These are phyloP conservation scores for Amphilophus citrinellus DNA, from an alignment of 2,113 vertebrate genomes.

Conservation along the genomic window DNA sequence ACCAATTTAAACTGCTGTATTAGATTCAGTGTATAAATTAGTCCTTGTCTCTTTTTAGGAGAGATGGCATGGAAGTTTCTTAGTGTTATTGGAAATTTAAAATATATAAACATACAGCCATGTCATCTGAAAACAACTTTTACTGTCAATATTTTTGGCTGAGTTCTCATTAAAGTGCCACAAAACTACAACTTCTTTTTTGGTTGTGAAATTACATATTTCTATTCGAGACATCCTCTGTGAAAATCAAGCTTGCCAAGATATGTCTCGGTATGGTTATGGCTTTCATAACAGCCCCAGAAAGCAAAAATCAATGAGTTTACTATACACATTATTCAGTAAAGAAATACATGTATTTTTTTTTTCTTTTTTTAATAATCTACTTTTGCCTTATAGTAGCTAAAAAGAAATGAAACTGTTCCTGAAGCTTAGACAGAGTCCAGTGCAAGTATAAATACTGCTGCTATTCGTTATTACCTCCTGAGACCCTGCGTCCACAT, in stretches of 20 bases:
- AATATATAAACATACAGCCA: neutral
- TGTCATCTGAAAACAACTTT: constrained; percentile 21
- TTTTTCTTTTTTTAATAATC: neutral
- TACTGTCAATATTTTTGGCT: constrained; percentile 19
- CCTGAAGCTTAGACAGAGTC: neutral
- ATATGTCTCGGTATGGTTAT: neutral
- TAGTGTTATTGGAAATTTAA: constrained; percentile 8
- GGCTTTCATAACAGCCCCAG: neutral
- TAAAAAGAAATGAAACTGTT: neutral
- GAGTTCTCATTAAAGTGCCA: constrained; percentile 15
- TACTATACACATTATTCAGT: too few relatives aligned
- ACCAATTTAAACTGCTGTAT: too few relatives aligned
- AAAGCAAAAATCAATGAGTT: neutral
- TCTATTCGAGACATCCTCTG: constrained; percentile 9
- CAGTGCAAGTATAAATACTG: neutral
- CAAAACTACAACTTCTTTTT: constrained; percentile 23
- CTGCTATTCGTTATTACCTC: neutral
- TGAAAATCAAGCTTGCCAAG: constrained; percentile 3
- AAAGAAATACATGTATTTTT: neutral
- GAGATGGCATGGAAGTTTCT: neutral
- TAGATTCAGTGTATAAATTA: neutral
- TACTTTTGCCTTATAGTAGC: neutral
- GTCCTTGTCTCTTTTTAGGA: neutral
- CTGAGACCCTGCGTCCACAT: too few relatives aligned
- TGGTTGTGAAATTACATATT: constrained; percentile 37